Evolutionary conservation across 2,113 vertebrate species (phyloP).

Genomic region (Anguilla rostrata): DNA sequence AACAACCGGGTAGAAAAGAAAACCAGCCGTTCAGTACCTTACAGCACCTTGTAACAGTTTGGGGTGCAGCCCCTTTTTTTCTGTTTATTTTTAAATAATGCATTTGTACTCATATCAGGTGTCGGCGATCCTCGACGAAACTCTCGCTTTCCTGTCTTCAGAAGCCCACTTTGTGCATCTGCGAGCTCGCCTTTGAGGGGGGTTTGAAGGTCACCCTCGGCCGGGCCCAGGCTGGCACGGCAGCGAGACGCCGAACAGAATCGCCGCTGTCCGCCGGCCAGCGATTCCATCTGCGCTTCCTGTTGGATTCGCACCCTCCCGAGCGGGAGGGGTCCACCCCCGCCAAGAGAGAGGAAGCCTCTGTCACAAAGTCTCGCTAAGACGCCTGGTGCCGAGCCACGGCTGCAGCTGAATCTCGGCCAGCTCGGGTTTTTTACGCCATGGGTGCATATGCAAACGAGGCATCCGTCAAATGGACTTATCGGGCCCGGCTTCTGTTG

Average conservation of each 20-base stretch:
- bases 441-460: neutral
- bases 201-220: conserved; percentile 12
- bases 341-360: neutral
- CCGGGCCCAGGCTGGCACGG: neutral
- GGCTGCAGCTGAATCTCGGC: neutral
- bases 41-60: neutral
- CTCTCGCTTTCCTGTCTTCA: neutral
- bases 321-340: neutral
- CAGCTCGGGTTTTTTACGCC: neutral
- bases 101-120: neutral
- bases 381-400: neutral
- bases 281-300: conserved; percentile 11
- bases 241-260: neutral
- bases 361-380: neutral
- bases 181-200: neutral
- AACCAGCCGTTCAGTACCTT: no score
- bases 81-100: neutral
- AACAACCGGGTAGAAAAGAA: no score
- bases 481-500: neutral
- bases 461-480: neutral
- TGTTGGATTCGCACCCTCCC: neutral
- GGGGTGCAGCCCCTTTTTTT: neutral
- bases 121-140: neutral
- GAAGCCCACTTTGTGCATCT: neutral
- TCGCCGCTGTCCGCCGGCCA: neutral